Evolutionary conservation across 2,888 invertebrate genomes (phyloP).

Genomic region (Archaeoteleia sp.): DNA sequence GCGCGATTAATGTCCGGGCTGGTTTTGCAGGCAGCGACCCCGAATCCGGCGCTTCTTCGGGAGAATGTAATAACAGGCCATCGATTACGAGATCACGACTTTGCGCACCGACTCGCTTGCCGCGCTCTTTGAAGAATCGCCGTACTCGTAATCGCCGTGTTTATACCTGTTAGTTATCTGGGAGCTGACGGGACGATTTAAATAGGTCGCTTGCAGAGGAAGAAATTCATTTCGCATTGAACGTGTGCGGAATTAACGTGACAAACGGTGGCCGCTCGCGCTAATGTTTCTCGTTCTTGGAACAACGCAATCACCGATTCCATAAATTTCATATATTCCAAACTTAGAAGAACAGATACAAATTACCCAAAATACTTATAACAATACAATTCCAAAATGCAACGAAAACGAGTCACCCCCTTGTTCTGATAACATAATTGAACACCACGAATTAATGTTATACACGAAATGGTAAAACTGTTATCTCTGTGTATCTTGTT

Average conservation of each 20-base stretch:
- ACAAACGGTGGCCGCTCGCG: slow-evolving; percentile 33
- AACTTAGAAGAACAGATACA: background rate
- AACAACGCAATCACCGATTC: slow-evolving; percentile 20
- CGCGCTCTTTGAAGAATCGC: slow-evolving; percentile 55
- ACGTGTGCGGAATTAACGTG: slow-evolving; percentile 45
- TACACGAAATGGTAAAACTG: slow-evolving; percentile 20
- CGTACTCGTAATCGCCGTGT: slow-evolving; percentile 55
- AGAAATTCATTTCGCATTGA: slow-evolving; percentile 56
- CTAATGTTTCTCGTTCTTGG: slow-evolving; percentile 31
- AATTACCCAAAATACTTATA: background rate
- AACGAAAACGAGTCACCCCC: too few relatives aligned
- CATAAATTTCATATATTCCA: background rate
- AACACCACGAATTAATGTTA: background rate
- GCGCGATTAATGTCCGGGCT: slow-evolving; percentile 54
- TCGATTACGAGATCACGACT: slow-evolving; percentile 60
- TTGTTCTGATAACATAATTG: background rate
- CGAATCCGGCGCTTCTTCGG: slow-evolving; percentile 53
- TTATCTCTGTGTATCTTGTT: slow-evolving; percentile 38
- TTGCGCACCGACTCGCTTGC: slow-evolving; percentile 42
- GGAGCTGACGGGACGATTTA: slow-evolving; percentile 53
- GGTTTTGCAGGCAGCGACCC: slow-evolving; percentile 45
- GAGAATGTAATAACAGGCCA: slow-evolving; percentile 59
- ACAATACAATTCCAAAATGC: slow-evolving; percentile 3
- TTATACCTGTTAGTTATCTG: slow-evolving; percentile 60
- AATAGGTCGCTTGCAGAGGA: slow-evolving; percentile 56